Evolutionary conservation across 2,113 vertebrate genomes (phyloP).

Genomic region (Chauna torquata): DNA sequence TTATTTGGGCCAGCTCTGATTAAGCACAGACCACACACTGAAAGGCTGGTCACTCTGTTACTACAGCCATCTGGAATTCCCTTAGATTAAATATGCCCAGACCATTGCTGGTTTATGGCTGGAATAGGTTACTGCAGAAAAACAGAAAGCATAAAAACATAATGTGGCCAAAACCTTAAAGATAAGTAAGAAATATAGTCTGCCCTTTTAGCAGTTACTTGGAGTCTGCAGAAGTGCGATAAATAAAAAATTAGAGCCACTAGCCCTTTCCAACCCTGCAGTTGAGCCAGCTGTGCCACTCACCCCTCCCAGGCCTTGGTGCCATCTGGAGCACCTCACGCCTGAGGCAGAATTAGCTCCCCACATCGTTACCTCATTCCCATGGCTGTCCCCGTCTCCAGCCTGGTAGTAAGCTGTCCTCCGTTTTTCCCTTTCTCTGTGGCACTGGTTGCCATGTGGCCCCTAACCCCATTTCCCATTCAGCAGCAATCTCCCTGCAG

Average conservation of each 20-base stretch:
- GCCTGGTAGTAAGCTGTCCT: neutral
- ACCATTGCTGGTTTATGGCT: neutral
- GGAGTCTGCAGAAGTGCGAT: neutral
- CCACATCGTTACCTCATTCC: neutral
- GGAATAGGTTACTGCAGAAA: neutral
- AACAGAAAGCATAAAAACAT: neutral
- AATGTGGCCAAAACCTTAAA: neutral
- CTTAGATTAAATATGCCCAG: neutral
- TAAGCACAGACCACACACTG: constrained; percentile 16
- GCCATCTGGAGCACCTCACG: neutral
- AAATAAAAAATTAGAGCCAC: neutral
- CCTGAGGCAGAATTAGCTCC: neutral
- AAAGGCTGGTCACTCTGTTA: neutral
- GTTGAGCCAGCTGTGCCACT: neutral
- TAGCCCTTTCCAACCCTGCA: neutral
- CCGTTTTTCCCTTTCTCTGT: neutral
- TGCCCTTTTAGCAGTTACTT: neutral
- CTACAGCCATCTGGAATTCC: neutral
- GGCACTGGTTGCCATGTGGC: too few relatives aligned
- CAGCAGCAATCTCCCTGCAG: neutral
- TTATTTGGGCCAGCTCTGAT: neutral
- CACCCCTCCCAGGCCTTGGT: neutral
- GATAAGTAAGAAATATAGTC: neutral
- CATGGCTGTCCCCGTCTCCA: neutral
- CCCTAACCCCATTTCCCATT: neutral